Percentiles rank a stretch among this genome's conserved stretches.
Evolutionary conservation across 2,113 vertebrate species (phyloP).

Genomic region (Sylvilagus bachmani): DNA sequence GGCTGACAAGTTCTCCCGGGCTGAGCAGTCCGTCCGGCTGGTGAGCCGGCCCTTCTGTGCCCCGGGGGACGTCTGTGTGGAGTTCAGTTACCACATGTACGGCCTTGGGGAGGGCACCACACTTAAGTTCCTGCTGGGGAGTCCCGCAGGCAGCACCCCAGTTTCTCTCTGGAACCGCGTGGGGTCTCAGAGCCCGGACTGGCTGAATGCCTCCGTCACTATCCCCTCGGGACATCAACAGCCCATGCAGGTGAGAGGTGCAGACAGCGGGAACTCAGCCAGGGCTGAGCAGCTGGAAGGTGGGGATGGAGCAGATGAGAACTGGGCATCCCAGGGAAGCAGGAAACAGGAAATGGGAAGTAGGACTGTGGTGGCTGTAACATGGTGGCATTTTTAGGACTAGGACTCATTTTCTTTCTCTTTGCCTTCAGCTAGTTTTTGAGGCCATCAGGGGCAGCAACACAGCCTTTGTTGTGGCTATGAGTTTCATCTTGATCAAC

Average conservation of each 20-base stretch:
- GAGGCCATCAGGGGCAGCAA: constrained; percentile 56
- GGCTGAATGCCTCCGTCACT: constrained; percentile 87
- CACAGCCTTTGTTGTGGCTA: constrained; percentile 25
- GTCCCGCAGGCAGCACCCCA: constrained; percentile 64
- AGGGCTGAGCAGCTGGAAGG: background rate
- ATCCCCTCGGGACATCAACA: constrained; percentile 79
- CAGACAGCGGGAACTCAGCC: background rate
- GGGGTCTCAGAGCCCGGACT: constrained; percentile 88
- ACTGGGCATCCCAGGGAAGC: background rate
- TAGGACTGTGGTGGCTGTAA: background rate
- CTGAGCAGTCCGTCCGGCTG: constrained; percentile 82
- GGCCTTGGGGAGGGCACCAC: constrained; percentile 71
- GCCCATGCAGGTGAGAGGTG: constrained; percentile 84
- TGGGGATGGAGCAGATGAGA: background rate
- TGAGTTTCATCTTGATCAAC: constrained; percentile 63
- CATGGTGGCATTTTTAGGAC: too few species aligned
- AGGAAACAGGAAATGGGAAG: too few species aligned
- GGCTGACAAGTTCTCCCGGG: constrained; percentile 83
- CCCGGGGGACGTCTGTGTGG: constrained; percentile 84
- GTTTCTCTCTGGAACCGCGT: constrained; percentile 85
- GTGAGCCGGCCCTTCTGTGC: constrained; percentile 86
- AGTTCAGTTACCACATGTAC: constrained; percentile 90
- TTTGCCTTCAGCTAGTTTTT: constrained; percentile 66
- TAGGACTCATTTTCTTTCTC: background rate
- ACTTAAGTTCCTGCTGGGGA: constrained; percentile 85